Evolutionary conservation across 2,797 vertebrate genomes (phyloP), one percentile per base, ranked within the genome.

Genomic region (Anguilla pacifica): DNA sequence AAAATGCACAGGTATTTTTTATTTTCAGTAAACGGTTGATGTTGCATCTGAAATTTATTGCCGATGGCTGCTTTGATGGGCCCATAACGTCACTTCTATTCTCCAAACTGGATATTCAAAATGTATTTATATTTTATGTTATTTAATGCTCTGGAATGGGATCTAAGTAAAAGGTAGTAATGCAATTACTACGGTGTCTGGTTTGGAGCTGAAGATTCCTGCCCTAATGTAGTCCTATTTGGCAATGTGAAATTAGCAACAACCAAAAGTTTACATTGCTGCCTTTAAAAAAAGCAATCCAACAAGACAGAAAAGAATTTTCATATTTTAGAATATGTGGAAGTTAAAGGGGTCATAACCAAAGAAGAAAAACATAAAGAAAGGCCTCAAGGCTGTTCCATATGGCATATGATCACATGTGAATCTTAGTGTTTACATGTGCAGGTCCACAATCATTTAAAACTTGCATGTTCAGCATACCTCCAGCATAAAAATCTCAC

Each of bases 21-120:
- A 72, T 72, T 72, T 72, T 72, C 67, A 72, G 67, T 77, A 77
- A 17, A 77, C 35, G 72, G 72, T 19, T 77, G 31, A 77, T 6
- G 31, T 77, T 77, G 72, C 72, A 77, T 77, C 72, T 39, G 72
- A 3, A 1, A 43, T 77, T 43, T 77, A 39, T 43, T 17, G 31
- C 35, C 17, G 3, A 77, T 43, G 70, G 2, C 70, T 74, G 72
- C 17, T 77, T 77, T 77, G 13, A 43, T 17, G 15, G 19, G 11
- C 15, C 35, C 31, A 22, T 43, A 77, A 77, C 19, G 35, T 19
- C 72, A 77, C 31, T 43, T 17, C 13, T 43, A 35, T 13, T 39
- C 72, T 2, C 28, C 28, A 72, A 72, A 72, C 67, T 31, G 28
- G n/a, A 35, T 72, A 31, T 72, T 72, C 31, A 72, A 72, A 72